A percentile compares a stretch with the other conserved stretches of the same genome.
Conservation (phyloP, 2,113 vertebrate genomes). For the Macquaria australasica region DNA sequence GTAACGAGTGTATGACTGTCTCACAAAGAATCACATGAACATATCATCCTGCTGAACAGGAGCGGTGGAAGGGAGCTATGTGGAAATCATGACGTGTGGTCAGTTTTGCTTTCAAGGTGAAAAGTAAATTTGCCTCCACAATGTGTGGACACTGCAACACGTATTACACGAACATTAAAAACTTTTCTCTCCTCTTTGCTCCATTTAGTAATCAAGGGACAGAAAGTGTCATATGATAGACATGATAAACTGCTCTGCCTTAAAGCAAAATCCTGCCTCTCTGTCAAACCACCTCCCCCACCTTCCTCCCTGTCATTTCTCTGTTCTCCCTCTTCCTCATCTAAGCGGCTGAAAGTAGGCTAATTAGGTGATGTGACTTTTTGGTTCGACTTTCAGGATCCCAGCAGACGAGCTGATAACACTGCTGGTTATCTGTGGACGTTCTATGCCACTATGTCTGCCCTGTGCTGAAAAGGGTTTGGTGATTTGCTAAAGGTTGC, state of each 20-base stretch:
- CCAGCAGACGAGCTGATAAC: neutral
- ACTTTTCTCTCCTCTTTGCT: neutral
- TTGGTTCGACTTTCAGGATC: slow-evolving; percentile 33
- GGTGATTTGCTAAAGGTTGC: neutral
- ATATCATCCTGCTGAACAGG: neutral
- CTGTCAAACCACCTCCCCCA: neutral
- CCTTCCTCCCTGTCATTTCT: neutral
- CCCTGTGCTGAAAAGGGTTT: neutral
- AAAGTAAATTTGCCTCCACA: neutral
- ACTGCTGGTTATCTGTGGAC: neutral
- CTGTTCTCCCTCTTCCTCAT: neutral
- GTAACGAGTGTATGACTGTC: slow-evolving; percentile 21
- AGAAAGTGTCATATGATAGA: slow-evolving; percentile 12
- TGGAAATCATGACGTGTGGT: neutral
- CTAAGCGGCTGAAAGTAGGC: slow-evolving; percentile 40
- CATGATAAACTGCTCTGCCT: neutral
- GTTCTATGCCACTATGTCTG: neutral
- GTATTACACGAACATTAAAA: neutral
- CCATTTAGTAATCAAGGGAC: neutral
- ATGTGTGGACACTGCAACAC: neutral
- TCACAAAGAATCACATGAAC: slow-evolving; percentile 53
- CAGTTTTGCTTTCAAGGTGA: neutral
- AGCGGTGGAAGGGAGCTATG: neutral
- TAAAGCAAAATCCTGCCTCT: slow-evolving; percentile 5
- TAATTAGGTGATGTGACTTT: slow-evolving; percentile 37